Evolutionary conservation across 2,797 vertebrate genomes (phyloP), one percentile per base, ranked within the genome.

Genomic region (Sardinella longiceps): DNA sequence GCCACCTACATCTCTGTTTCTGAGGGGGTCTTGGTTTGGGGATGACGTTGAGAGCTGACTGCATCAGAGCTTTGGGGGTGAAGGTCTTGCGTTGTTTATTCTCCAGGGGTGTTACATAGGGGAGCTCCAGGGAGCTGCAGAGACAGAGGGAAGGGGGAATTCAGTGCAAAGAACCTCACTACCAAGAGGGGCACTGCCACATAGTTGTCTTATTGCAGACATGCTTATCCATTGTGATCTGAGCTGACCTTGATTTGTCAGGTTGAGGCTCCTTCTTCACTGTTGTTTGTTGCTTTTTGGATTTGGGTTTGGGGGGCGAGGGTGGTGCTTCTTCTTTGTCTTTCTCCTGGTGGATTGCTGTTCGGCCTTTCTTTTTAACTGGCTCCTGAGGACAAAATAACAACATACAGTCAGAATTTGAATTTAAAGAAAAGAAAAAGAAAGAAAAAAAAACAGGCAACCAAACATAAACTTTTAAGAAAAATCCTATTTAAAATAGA

Each of bases 51-150:
- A 96, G 87, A 77, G 94, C 83, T 7, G 93, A 92, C 56, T 94
- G 96, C 43, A 93, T 88, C 50, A 96, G 90, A 66, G 93, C 93
- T 95, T 98, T 99, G 87, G 96, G 91, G 82, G 96, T 92, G 91
- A 97, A 97, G 89, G 91, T 96, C 95, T 97, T 98, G 15, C 97
- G 96, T 56, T 96, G 97, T 89, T 98, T 99, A 91, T 95, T 97
- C 94, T 99, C 98, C 92, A 97, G 89, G 0, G 96, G 95, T 1
- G 97, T 95, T 60, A 97, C 93, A 87, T 96, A 99, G 0, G 97
- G 94, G 63, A 97, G 93, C 91, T 99, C 98, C 92, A 98, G 94
- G 53, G 97, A 97, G 94, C 98, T 99, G 89, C 20, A 20, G 37
- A 77, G 5, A 23, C 37, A 77, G 5, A 77, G 12, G 37, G 3